These are phyloP conservation scores for Ganaspis sp. DNA, from an alignment of 1,140 invertebrate genomes.

Conservation along the genomic window DNA sequence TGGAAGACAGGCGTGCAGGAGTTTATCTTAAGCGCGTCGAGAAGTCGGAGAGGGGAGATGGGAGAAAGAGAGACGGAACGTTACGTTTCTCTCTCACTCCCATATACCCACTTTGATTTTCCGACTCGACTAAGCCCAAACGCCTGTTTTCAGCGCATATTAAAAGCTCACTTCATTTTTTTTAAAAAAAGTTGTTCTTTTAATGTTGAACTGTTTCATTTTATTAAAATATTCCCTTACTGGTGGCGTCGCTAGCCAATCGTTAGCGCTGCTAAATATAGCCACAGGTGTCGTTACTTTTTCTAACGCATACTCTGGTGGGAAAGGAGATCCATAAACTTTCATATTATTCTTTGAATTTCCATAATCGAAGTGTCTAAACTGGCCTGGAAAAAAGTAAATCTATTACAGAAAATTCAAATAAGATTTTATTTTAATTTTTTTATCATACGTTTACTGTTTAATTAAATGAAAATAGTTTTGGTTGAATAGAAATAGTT, in stretches of 20 bases:
- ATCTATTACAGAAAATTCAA: too few species aligned
- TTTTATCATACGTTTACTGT: too few species aligned
- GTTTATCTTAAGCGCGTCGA: too few species aligned
- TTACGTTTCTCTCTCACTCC: too few species aligned
- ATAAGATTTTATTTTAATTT: neutral
- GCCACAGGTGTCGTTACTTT: conserved; percentile 80
- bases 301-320: conserved; percentile 80
- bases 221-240: conserved; percentile 57
- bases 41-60: too few species aligned
- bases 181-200: neutral
- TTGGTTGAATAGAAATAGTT: too few species aligned
- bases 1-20: too few species aligned
- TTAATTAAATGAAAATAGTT: too few species aligned
- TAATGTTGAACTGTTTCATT: neutral
- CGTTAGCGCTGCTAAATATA: conserved; percentile 81
- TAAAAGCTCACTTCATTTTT: neutral
- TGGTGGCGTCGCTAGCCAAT: conserved; percentile 78
- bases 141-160: too few species aligned
- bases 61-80: too few species aligned
- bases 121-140: too few species aligned
- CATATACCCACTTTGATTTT: too few species aligned
- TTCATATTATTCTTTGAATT: conserved; percentile 69
- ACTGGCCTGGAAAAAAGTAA: conserved; percentile 57
- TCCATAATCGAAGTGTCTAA: conserved; percentile 72
- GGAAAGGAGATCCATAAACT: conserved; percentile 71